Percentiles rank a stretch among this genome's conserved stretches.
Conservation (phyloP, 2,888 invertebrate species). For the Cantharis flavilabris region DNA sequence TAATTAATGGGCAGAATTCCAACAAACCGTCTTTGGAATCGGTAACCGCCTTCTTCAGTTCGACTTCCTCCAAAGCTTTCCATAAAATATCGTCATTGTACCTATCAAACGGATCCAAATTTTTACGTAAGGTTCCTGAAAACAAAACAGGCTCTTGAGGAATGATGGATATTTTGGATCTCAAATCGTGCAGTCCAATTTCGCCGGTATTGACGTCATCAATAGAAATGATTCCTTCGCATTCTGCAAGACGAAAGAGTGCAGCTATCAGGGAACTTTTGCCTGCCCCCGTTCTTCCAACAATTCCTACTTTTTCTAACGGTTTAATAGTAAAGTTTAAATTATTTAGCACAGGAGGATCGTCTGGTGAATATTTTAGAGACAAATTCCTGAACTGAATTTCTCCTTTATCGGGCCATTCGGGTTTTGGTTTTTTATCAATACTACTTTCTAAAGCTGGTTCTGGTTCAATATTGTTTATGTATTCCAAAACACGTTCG, state of each 20-base stretch:
- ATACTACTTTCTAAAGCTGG: constrained; percentile 61
- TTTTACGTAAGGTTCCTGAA: constrained; percentile 77
- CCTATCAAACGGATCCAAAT: constrained; percentile 80
- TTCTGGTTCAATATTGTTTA: constrained; percentile 71
- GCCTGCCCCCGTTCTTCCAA: constrained; percentile 53
- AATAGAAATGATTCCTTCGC: constrained; percentile 75
- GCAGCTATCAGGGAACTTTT: constrained; percentile 81
- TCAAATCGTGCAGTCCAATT: constrained; percentile 75
- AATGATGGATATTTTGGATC: constrained; percentile 81
- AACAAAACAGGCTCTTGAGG: constrained; percentile 58
- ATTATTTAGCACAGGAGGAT: constrained; percentile 71
- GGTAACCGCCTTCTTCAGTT: constrained; percentile 71
- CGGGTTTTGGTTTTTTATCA: constrained; percentile 11
- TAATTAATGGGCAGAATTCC: neutral
- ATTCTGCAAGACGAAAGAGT: constrained; percentile 78
- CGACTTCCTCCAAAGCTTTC: constrained; percentile 73
- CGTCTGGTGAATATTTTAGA: constrained; percentile 64
- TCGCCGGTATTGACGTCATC: constrained; percentile 73
- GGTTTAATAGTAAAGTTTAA: constrained; percentile 65
- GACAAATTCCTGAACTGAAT: constrained; percentile 64
- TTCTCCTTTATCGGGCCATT: constrained; percentile 64
- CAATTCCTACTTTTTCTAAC: constrained; percentile 43
- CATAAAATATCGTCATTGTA: constrained; percentile 74
- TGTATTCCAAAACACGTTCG: constrained; percentile 66
- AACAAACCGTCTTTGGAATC: constrained; percentile 59